A percentile compares a stretch with the other conserved stretches of the same genome.
phyloP scores from a whole-genome alignment of 2,888 invertebrate species.

The Reticulitermes lucifugus region DNA sequence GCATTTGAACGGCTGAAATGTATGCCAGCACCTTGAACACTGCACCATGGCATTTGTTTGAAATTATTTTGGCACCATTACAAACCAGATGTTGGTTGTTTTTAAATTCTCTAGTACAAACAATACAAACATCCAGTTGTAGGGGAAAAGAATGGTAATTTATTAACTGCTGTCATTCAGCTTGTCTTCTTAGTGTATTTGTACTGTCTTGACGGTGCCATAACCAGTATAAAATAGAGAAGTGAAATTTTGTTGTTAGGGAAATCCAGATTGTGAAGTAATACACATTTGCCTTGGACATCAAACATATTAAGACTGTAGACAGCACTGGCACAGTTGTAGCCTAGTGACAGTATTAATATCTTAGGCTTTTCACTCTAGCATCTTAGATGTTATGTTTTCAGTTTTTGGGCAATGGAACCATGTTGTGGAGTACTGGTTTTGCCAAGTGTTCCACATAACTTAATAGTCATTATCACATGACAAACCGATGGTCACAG shows the following conservation, averaged over 20 bases:
- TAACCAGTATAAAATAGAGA: not conserved
- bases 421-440: too few species aligned
- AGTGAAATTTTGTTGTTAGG: not conserved
- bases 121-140: not conserved
- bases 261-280: not conserved
- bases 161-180: not conserved
- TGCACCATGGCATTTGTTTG: not conserved
- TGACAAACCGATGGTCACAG: too few species aligned
- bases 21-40: slow-evolving; percentile 74
- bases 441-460: too few species aligned
- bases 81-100: not conserved
- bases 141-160: not conserved
- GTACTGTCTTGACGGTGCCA: not conserved
- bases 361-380: too few species aligned
- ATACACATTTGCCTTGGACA: too few species aligned
- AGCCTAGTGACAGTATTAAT: too few species aligned
- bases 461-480: too few species aligned
- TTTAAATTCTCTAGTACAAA: not conserved
- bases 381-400: too few species aligned
- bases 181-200: not conserved
- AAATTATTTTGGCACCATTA: not conserved
- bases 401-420: too few species aligned
- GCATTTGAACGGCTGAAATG: slow-evolving; percentile 86
- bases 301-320: too few species aligned
- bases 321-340: too few species aligned